Evolutionary conservation across 1,140 invertebrate genomes (phyloP), one percentile per base, ranked within the genome.

Genomic region (Drusus annulatus): DNA sequence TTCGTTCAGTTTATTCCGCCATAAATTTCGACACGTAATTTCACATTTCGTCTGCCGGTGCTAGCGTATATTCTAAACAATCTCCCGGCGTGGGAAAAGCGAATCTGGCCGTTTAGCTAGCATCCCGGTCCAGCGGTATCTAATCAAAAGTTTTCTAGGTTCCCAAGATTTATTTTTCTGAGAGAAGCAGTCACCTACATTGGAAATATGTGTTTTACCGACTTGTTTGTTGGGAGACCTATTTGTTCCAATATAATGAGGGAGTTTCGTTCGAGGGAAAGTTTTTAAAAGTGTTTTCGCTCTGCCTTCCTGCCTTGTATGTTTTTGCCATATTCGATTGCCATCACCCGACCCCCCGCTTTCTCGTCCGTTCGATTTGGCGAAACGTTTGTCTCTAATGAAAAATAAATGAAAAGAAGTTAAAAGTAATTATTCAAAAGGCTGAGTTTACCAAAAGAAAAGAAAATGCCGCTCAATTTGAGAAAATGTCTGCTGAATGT

Each of bases 171-270:
- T 80, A 80, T 80, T 69, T 80, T 28, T 25, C 21, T 65, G 28
- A 28, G 16, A 31, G 62, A 50, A 21, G 25, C 21, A 21, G 25
- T 21, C 62, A 25, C 62, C 62, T 28, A 65, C 62, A 65, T 65
- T 76, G 16, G 80, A 79, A 79, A 82, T 79, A 82, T 82, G 81
- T 82, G 81, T 80, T 82, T 82, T 82, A 82, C 81, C 73, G 81
- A 71, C 74, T 77, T 82, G 81, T 82, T 82, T 82, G 81, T 82
- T 73, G 78, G 73, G 77, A 80, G 81, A 82, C 78, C 81, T 82
- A 77, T 82, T 82, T 79, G 78, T 82, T 82, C 81, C 73, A 63
- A 79, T 82, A 82, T 82, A 80, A 82, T 82, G 81, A 82, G 81
- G 65, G 81, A 79, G 79, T 75, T 80, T 80, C 73, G 60, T 56